These are phyloP conservation scores for Torymus auratus DNA, from an alignment of 2,888 invertebrate genomes.

Conservation along the genomic window DNA sequence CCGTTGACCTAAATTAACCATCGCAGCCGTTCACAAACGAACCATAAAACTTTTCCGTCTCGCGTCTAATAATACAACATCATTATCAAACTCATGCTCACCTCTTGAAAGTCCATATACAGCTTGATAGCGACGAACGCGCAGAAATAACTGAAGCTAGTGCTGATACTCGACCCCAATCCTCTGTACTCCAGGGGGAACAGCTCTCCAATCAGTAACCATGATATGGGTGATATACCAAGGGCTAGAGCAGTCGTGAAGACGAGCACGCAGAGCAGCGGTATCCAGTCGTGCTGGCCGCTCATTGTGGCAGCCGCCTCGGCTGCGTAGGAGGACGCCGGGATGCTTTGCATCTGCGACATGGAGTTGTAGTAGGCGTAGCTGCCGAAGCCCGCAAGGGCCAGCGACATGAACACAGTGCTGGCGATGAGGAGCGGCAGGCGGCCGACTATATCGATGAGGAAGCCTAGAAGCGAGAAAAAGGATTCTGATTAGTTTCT, in stretches of 20 bases:
- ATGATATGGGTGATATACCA: slow-evolving; percentile 92
- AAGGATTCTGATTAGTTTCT: too few relatives aligned
- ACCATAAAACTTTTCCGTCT: too few relatives aligned
- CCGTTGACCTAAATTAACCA: too few relatives aligned
- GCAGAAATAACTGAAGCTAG: slow-evolving; percentile 91
- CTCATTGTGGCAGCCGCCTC: slow-evolving; percentile 68
- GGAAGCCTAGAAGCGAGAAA: slow-evolving; percentile 76
- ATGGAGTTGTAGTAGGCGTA: slow-evolving; percentile 86
- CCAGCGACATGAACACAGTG: slow-evolving; percentile 90
- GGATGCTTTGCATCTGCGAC: slow-evolving; percentile 69
- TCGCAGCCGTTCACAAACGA: too few relatives aligned
- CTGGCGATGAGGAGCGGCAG: slow-evolving; percentile 90
- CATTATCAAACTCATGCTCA: slow-evolving; percentile 51
- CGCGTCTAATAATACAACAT: too few relatives aligned
- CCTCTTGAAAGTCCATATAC: slow-evolving; percentile 87
- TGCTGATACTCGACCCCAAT: slow-evolving; percentile 91
- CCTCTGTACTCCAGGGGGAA: slow-evolving; percentile 91
- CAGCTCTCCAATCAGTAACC: slow-evolving; percentile 89
- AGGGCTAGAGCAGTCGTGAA: slow-evolving; percentile 92
- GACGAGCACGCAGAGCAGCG: slow-evolving; percentile 87
- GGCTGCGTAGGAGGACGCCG: slow-evolving; percentile 61
- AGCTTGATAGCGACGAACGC: slow-evolving; percentile 92
- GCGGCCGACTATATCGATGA: slow-evolving; percentile 92
- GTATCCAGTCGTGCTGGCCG: slow-evolving; percentile 88
- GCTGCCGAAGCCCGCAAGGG: slow-evolving; percentile 90